Percentiles rank a stretch among this genome's conserved stretches.
Conservation (phyloP, 2,888 invertebrate genomes). For the Ypsolopha scabrella region DNA sequence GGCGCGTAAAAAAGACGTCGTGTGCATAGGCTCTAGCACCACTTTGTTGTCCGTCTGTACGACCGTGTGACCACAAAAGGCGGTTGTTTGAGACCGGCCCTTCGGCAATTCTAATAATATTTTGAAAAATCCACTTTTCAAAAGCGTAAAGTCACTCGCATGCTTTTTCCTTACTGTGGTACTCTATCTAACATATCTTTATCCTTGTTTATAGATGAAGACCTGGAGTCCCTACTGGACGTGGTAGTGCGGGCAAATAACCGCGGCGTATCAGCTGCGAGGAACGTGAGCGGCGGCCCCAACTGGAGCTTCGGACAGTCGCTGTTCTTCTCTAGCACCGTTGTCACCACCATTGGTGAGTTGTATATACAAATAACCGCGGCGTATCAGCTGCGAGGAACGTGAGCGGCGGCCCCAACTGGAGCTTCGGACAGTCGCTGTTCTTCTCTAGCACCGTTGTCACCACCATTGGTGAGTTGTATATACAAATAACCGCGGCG, state of each 20-base stretch:
- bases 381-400: conserved; percentile 84
- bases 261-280: conserved; percentile 80
- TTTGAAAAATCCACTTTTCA: not conserved
- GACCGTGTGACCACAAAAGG: too few relatives aligned
- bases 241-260: conserved; percentile 81
- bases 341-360: conserved; percentile 89
- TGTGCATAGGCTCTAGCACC: too few relatives aligned
- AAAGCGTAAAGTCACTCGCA: not conserved
- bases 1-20: too few relatives aligned
- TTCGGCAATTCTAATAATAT: not conserved
- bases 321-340: conserved; percentile 88
- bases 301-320: conserved; percentile 94
- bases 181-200: not conserved
- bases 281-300: conserved; percentile 82
- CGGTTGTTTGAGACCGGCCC: not conserved
- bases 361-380: conserved; percentile 77
- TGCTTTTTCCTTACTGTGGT: not conserved
- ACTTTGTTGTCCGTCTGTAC: too few relatives aligned
- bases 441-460: conserved; percentile 91
- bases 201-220: conserved; percentile 70
- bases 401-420: conserved; percentile 83
- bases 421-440: conserved; percentile 91
- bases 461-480: conserved; percentile 86
- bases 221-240: conserved; percentile 77
- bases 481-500: conserved; percentile 83